These are phyloP conservation scores for Nerophis ophidion DNA, from an alignment of 2,113 vertebrate genomes.

Conservation along the genomic window DNA sequence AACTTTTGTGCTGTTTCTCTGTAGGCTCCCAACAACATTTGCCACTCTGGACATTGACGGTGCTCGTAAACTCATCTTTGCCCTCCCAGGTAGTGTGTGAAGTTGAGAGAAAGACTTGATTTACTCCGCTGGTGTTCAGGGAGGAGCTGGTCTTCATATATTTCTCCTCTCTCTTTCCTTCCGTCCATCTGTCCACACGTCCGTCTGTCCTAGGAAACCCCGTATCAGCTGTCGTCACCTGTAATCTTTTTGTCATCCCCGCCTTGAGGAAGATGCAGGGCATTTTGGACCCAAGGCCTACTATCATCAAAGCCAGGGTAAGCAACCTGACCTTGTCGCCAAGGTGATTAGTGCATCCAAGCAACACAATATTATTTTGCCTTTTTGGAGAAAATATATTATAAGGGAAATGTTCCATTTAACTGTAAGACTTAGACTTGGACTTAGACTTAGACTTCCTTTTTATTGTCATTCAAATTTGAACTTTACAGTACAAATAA, in stretches of 20 bases:
- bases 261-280: constrained; percentile 99
- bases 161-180: constrained; percentile 19
- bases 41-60: constrained; percentile 97
- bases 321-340: constrained; percentile 13
- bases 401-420: too few species aligned
- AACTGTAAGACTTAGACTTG: too few species aligned
- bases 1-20: constrained; percentile 12
- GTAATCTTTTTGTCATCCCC: constrained; percentile 99
- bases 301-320: constrained; percentile 99
- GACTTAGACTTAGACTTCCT: too few species aligned
- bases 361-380: neutral
- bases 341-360: too few species aligned
- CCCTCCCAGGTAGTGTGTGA: constrained; percentile 93
- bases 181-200: constrained; percentile 3
- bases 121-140: constrained; percentile 13
- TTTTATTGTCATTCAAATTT: too few species aligned
- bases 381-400: neutral
- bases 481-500: too few species aligned
- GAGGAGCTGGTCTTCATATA: constrained; percentile 57
- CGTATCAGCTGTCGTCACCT: constrained; percentile 97
- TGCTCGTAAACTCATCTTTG: constrained; percentile 98
- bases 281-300: constrained; percentile 97
- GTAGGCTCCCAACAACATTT: constrained; percentile 95
- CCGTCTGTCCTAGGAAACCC: constrained; percentile 83
- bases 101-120: constrained; percentile 71